A percentile compares a stretch with the other conserved stretches of the same genome.
Conservation (phyloP, 2,113 vertebrate genomes). For the Argyrosomus japonicus region DNA sequence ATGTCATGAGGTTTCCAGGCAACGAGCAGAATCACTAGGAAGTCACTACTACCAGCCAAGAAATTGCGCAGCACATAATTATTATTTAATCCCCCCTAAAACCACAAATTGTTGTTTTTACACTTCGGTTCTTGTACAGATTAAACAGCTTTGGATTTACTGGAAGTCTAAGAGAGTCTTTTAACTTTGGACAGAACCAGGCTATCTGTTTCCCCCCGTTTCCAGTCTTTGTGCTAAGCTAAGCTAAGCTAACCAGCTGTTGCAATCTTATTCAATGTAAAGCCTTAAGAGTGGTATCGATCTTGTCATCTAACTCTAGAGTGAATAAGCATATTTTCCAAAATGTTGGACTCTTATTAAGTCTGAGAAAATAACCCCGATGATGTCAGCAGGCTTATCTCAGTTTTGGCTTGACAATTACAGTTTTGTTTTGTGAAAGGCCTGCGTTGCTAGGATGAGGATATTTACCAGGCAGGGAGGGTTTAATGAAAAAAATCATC, state of each 20-base stretch:
- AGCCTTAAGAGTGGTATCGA: not conserved
- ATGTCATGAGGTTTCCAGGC: not conserved
- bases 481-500: too few species aligned
- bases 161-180: not conserved
- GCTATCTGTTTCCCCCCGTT: not conserved
- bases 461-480: too few species aligned
- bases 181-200: not conserved
- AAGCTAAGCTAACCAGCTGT: not conserved
- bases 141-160: not conserved
- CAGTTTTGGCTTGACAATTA: too few species aligned
- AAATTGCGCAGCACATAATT: not conserved
- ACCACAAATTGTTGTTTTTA: not conserved
- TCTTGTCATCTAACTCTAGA: not conserved
- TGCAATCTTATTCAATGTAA: not conserved
- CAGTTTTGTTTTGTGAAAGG: too few species aligned
- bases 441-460: too few species aligned
- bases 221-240: conserved; percentile 1
- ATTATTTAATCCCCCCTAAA: not conserved
- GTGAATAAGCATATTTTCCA: not conserved
- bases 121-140: not conserved
- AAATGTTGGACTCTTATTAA: not conserved
- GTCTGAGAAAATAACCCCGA: too few species aligned
- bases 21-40: not conserved
- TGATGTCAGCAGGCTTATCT: too few species aligned
- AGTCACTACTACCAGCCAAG: not conserved